A percentile compares a stretch with the other conserved stretches of the same genome.
These are phyloP conservation scores for Phengaris alcon DNA, from an alignment of 2,888 invertebrate genomes.

Conservation along the genomic window DNA sequence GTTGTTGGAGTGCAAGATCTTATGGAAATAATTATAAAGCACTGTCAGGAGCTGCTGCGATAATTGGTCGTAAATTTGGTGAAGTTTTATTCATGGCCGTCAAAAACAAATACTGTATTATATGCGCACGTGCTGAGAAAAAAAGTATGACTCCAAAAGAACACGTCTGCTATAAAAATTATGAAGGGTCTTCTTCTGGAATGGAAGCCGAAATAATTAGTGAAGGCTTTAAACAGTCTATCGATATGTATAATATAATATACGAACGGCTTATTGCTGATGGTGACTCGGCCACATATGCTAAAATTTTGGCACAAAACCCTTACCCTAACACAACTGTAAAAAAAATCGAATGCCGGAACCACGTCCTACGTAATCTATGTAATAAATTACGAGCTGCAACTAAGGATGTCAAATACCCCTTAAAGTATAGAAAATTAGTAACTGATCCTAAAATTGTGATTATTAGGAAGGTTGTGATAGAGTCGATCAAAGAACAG, in stretches of 20 bases:
- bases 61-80: slow-evolving; percentile 18
- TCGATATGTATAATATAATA: neutral
- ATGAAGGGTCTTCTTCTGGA: neutral
- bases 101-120: slow-evolving; percentile 33
- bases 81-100: slow-evolving; percentile 19
- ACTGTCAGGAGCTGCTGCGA: slow-evolving; percentile 21
- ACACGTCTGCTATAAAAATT: slow-evolving; percentile 23
- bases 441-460: too few relatives aligned
- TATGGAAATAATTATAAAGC: slow-evolving; percentile 31
- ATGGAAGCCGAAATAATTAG: neutral
- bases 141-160: slow-evolving; percentile 25
- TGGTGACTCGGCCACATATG: neutral
- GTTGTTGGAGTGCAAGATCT: slow-evolving; percentile 36
- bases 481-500: too few relatives aligned
- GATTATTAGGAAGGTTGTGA: too few relatives aligned
- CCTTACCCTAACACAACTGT: neutral
- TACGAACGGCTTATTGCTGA: neutral
- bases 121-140: slow-evolving; percentile 31
- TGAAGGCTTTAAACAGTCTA: neutral
- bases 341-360: slow-evolving; percentile 21
- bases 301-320: neutral
- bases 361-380: neutral
- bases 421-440: too few relatives aligned
- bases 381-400: too few relatives aligned
- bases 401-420: too few relatives aligned